Percentiles rank a stretch among this genome's conserved stretches.
Evolutionary conservation across 92 coral and sea anemone species (phyloP).

Genomic region (Actinernus sp.): DNA sequence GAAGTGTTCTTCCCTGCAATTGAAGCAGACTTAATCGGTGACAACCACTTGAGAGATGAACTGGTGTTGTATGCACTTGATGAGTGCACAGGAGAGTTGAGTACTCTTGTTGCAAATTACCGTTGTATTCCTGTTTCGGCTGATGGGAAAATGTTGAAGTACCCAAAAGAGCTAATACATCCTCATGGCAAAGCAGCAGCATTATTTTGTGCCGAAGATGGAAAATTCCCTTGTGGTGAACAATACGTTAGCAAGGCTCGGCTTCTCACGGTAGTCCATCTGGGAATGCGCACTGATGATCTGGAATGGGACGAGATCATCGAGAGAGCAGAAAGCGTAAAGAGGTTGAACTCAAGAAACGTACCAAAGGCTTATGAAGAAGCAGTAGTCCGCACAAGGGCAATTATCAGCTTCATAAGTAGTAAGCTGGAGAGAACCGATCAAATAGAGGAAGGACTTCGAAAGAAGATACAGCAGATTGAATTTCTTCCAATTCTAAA

Average conservation of each 20-base stretch:
- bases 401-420: too few species aligned
- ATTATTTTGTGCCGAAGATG: slow-evolving; percentile 63
- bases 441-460: neutral
- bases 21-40: too few species aligned
- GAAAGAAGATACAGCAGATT: slow-evolving; percentile 1
- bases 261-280: slow-evolving; percentile 30
- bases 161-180: slow-evolving; percentile 62
- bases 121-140: slow-evolving; percentile 75
- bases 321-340: slow-evolving; percentile 70
- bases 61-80: slow-evolving; percentile 65
- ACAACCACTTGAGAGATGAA: slow-evolving; percentile 55
- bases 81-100: slow-evolving; percentile 6
- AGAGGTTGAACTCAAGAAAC: slow-evolving; percentile 4
- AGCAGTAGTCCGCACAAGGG: slow-evolving; percentile 23
- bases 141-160: slow-evolving; percentile 44
- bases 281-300: slow-evolving; percentile 82
- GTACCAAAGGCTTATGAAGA: neutral
- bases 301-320: slow-evolving; percentile 70
- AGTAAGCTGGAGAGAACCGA: neutral
- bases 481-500: slow-evolving; percentile 65
- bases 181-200: slow-evolving; percentile 47
- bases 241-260: slow-evolving; percentile 20
- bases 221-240: slow-evolving; percentile 65
- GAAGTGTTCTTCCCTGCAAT: slow-evolving; percentile 70
- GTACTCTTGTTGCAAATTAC: slow-evolving; percentile 3